Base-by-base conservation (phyloP, 1,140 invertebrate genomes). In the Brachionus asplanchnoidis region DNA sequence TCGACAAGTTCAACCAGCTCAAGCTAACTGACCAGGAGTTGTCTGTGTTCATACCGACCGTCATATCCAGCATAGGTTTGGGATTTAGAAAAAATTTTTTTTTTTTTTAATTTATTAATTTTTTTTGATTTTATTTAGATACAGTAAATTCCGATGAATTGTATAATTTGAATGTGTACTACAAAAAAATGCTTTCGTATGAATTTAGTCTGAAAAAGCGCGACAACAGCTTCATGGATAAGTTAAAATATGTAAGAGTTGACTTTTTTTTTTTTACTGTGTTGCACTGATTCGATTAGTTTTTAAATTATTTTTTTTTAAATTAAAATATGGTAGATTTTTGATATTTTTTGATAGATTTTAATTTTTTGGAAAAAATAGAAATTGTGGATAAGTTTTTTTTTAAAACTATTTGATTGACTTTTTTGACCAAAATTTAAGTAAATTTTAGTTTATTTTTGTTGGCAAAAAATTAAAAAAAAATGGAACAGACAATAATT, bases 181-280 rank as follows among this genome's bases (percentile, higher is more conserved):
- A 82, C 79, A 82, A 56, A 20, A 56, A 82, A 42, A 4, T 65
- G 36, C 60, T 82, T 17, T 42, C 42, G n/a, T 65, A 82, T 42
- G 79, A 82, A 32, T 60, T 82, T 17, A 82, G 42, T 32, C 26
- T 82, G 50, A 82, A 60, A 12, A 82, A 82, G 36, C 12, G 79
- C 17, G 26, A 26, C 12, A 8, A 1, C 6, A 56, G 17, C 6
- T 82, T 82, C 17, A 44, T 60, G 14, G 42, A 56, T 44, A 42
- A 82, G 26, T n/a, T 82, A 42, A 82, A 82, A 68, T 20, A 17
- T 40, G 79, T 82, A 82, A 82, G 32, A 36, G 32, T 5, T 7
- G 7, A 36, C 6, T 7, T 36, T 36, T 36, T 36, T 1, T 32
- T 5, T 7, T 36, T 36, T 36, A 36, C 32, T 7, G 32, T 36